Percentiles rank a stretch among this genome's conserved stretches.
Evolutionary conservation across 2,888 invertebrate species (phyloP).

Genomic region (Ophraella communa): DNA sequence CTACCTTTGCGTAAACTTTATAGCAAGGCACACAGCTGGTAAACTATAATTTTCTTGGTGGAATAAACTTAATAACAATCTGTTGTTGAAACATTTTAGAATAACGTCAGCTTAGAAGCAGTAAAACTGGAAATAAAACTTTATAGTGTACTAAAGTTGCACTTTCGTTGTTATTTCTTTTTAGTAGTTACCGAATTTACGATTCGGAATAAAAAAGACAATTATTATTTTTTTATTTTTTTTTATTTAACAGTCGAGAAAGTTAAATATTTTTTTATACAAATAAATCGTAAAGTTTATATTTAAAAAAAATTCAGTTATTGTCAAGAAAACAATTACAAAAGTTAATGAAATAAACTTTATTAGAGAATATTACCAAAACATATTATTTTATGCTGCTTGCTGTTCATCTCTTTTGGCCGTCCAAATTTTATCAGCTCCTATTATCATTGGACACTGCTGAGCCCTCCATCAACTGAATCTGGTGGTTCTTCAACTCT

Average conservation of each 20-base stretch:
- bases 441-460: too few species aligned
- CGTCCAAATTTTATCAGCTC: too few species aligned
- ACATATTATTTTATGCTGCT: too few species aligned
- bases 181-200: slow-evolving; percentile 17
- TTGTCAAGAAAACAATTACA: slow-evolving; percentile 21
- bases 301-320: slow-evolving; percentile 6
- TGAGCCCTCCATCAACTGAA: too few species aligned
- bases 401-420: too few species aligned
- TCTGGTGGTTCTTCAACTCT: too few species aligned
- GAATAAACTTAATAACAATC: slow-evolving; percentile 7
- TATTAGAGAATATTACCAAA: not conserved
- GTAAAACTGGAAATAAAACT: slow-evolving; percentile 21
- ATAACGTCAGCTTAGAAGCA: slow-evolving; percentile 14
- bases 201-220: slow-evolving; percentile 15
- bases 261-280: slow-evolving; percentile 5
- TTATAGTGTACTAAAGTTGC: slow-evolving; percentile 22
- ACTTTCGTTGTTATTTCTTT: slow-evolving; percentile 21
- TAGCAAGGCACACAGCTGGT: not conserved
- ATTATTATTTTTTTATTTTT: slow-evolving; percentile 13
- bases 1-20: too few species aligned
- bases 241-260: not conserved
- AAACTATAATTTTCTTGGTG: not conserved
- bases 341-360: not conserved
- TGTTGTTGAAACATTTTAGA: slow-evolving; percentile 13
- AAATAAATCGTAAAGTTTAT: not conserved